These are phyloP conservation scores for Danio choprae DNA, from an alignment of 2,797 vertebrate species.

Conservation along the genomic window DNA sequence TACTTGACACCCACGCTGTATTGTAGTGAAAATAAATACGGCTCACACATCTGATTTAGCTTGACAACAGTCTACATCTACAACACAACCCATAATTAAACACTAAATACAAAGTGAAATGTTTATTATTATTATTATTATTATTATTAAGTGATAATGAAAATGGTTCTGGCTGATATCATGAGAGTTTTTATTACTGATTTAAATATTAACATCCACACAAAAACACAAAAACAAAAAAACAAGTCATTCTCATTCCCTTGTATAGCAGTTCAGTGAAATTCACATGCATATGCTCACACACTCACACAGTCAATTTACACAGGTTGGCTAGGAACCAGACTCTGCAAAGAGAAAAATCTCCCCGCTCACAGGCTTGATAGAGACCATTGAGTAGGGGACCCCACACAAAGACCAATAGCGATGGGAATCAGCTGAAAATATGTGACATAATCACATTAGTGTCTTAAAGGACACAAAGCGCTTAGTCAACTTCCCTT, in stretches of 20 bases:
- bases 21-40: conserved; percentile 35
- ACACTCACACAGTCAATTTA: conserved; percentile 67
- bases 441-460: conserved; percentile 83
- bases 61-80: conserved; percentile 2
- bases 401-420: conserved; percentile 80
- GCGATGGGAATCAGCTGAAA: conserved; percentile 81
- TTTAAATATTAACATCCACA: background rate
- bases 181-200: background rate
- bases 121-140: conserved; percentile 1
- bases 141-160: background rate
- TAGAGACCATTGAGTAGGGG: conserved; percentile 71
- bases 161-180: background rate
- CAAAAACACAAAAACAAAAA: conserved; percentile 24
- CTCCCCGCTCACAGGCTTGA: conserved; percentile 75
- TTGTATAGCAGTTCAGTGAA: conserved; percentile 7
- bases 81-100: background rate
- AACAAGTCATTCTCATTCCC: background rate
- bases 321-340: conserved; percentile 81
- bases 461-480: conserved; percentile 83
- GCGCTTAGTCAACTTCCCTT: conserved; percentile 79
- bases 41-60: conserved; percentile 32
- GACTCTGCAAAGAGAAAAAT: conserved; percentile 79
- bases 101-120: background rate
- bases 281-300: conserved; percentile 61
- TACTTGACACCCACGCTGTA: conserved; percentile 33